These are phyloP conservation scores for Agrotis exclamationis DNA, from an alignment of 2,888 invertebrate species.

Conservation along the genomic window DNA sequence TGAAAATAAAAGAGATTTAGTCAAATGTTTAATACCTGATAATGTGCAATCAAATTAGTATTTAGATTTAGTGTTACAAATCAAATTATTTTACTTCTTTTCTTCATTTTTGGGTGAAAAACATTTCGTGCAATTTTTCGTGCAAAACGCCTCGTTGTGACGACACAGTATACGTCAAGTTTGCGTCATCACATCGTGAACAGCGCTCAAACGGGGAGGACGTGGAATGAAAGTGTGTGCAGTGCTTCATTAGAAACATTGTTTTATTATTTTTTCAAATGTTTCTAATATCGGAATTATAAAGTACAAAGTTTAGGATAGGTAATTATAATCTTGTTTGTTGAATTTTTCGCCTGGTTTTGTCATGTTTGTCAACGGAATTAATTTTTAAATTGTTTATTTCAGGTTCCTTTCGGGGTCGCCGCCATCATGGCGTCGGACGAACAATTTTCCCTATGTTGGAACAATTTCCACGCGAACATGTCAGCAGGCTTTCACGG, in stretches of 20 bases:
- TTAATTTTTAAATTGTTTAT: slow-evolving; percentile 42
- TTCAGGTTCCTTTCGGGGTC: slow-evolving; percentile 81
- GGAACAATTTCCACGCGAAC: slow-evolving; percentile 95
- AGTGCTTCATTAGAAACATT: slow-evolving; percentile 81
- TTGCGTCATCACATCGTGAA: slow-evolving; percentile 88
- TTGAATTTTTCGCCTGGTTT: too few relatives aligned
- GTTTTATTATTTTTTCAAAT: slow-evolving; percentile 83
- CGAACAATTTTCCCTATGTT: slow-evolving; percentile 94
- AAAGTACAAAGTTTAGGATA: slow-evolving; percentile 90
- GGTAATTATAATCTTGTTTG: slow-evolving; percentile 68
- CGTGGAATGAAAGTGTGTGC: slow-evolving; percentile 80
- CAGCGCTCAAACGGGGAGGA: slow-evolving; percentile 87
- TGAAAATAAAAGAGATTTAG: background rate
- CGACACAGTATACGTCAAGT: slow-evolving; percentile 83
- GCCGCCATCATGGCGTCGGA: slow-evolving; percentile 93
- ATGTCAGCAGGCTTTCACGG: slow-evolving; percentile 94
- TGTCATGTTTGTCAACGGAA: too few relatives aligned
- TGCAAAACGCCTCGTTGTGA: slow-evolving; percentile 76
- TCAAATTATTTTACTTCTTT: background rate
- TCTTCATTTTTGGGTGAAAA: slow-evolving; percentile 47
- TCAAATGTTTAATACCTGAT: background rate
- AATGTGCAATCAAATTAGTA: slow-evolving; percentile 58
- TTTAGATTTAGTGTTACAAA: background rate
- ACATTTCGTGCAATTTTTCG: slow-evolving; percentile 74
- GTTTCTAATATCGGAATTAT: slow-evolving; percentile 88